Evolutionary conservation across 1,140 invertebrate genomes (phyloP), one percentile per base, ranked within the genome.

Genomic region (Pseudachorutes palmiensis): DNA sequence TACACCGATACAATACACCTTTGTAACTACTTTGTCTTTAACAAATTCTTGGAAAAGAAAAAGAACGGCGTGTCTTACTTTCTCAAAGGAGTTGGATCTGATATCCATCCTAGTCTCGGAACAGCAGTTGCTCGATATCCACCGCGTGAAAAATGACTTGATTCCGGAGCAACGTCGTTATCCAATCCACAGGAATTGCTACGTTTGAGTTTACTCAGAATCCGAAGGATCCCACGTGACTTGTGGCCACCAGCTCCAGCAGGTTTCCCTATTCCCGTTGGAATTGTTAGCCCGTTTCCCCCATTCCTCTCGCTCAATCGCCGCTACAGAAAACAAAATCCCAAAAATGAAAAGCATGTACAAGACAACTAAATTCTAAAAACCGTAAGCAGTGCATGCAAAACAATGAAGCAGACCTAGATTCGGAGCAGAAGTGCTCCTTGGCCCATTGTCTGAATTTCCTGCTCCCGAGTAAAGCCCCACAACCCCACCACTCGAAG

Each of bases 391-490:
- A 22, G 48, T 30, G 45, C 33, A 16, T 36, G 61, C 66, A 45
- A 29, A 36, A 67, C 69, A 70, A 72, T n/a, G 72, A 77, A 76
- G 24, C 72, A 82, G 80, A 94, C 91, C 91, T 92, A 94, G 80
- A 82, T 92, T 90, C 70, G 92, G 92, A 74, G 92, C 90, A 75
- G 91, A 94, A 74, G 86, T 87, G 79, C 91, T 91, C 80, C 89
- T 85, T 70, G 81, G 82, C 68, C 79, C 79, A 58, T 31, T 61
- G n/a, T n/a, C n/a, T n/a, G n/a, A n/a, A n/a, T n/a, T n/a, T n/a
- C n/a, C 14, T 16, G 16, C 61, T 14, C 61, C 41, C 24, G 26
- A 49, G 30, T 33, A 9, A 65, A 65, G 49, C n/a, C n/a, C n/a
- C n/a, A n/a, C n/a, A 30, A 65, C 12, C 55, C 24, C 64, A 24